Conservation (phyloP, 2,888 invertebrate species). For the Lissonota sp. region DNA sequence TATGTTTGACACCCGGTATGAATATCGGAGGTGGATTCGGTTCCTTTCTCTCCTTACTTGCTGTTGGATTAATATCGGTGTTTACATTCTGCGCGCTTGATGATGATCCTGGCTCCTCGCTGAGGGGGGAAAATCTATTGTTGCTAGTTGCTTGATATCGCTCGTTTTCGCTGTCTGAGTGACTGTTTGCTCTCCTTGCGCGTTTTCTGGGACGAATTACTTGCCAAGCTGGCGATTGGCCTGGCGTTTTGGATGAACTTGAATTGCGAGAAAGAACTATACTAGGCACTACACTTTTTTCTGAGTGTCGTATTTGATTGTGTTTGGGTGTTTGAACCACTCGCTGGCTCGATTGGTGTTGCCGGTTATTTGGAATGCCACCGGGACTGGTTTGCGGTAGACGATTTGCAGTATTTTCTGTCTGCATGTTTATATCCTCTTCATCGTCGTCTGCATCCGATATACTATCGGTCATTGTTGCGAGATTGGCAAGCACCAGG, state of each 20-base stretch:
- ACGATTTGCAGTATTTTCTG: too few species aligned
- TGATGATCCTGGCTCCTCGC: neutral
- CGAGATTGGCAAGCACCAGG: too few species aligned
- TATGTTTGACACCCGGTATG: neutral
- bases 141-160: neutral
- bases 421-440: too few species aligned
- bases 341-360: too few species aligned
- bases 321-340: too few species aligned
- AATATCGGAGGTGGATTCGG: slow-evolving; percentile 22
- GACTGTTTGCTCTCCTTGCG: neutral
- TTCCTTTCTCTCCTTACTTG: neutral
- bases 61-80: neutral
- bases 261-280: neutral
- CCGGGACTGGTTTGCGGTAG: too few species aligned
- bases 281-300: neutral
- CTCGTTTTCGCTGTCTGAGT: neutral
- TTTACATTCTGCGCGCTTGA: neutral
- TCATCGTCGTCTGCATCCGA: too few species aligned
- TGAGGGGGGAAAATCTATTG: slow-evolving; percentile 1
- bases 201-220: neutral
- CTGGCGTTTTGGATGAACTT: neutral
- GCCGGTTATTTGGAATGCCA: too few species aligned
- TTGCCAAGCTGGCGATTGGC: neutral
- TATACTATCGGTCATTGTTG: too few species aligned
- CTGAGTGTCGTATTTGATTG: neutral